A percentile compares a stretch with the other conserved stretches of the same genome.
These are phyloP conservation scores for Coracopsis vasa DNA, from an alignment of 2,113 vertebrate species.

Conservation along the genomic window DNA sequence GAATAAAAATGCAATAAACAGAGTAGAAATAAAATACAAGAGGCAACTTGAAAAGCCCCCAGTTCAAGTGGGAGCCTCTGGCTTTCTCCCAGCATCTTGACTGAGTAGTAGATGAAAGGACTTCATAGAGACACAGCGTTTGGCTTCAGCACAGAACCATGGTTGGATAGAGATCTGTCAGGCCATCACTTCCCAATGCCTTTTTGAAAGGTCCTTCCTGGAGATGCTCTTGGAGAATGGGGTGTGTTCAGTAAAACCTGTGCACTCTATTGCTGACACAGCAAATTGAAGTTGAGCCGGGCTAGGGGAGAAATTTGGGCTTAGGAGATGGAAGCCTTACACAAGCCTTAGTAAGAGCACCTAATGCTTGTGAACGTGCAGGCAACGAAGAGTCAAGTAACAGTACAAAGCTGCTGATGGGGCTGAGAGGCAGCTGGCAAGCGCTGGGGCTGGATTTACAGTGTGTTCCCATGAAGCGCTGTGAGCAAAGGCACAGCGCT, in stretches of 20 bases:
- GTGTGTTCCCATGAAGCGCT: accelerated
- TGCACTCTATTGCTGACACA: accelerated
- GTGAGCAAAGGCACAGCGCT: accelerated
- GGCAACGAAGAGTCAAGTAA: neutral
- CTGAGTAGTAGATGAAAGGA: neutral
- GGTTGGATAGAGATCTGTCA: neutral
- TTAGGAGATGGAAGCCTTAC: neutral
- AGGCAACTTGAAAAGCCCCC: neutral
- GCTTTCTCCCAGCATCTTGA: neutral
- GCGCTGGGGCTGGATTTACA: neutral
- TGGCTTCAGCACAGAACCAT: neutral
- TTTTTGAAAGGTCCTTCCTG: neutral
- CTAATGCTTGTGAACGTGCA: neutral
- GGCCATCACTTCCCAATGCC: neutral
- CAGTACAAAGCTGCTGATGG: neutral
- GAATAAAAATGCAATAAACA: neutral
- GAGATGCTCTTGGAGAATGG: neutral
- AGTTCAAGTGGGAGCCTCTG: neutral
- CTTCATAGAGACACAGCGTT: neutral
- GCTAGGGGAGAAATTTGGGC: neutral
- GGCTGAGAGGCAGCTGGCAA: neutral
- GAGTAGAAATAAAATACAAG: neutral
- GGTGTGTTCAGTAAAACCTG: neutral
- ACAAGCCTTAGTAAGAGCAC: neutral
- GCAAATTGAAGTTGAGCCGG: accelerated